phyloP scores from a whole-genome alignment of 2,888 invertebrate species.

The Patella ulyssiponensis region DNA sequence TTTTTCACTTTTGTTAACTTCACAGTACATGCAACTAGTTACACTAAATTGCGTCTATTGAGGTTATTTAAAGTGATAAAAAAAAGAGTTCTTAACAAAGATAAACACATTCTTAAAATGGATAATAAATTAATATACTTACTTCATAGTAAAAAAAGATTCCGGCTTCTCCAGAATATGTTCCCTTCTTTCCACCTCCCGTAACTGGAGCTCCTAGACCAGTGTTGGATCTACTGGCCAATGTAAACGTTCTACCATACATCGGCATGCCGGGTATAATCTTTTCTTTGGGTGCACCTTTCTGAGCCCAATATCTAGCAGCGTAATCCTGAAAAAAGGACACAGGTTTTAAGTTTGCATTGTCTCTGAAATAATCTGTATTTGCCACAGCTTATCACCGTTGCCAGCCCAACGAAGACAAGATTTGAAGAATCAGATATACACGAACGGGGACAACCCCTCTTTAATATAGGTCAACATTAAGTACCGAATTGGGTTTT shows the following conservation, averaged over 20 bases:
- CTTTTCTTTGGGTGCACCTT: conserved; percentile 90
- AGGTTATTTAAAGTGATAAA: neutral
- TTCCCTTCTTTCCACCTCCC: conserved; percentile 38
- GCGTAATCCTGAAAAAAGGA: conserved; percentile 44
- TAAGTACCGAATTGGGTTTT: no score
- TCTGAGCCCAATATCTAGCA: conserved; percentile 67
- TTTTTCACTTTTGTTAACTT: no score
- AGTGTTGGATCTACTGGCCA: conserved; percentile 76
- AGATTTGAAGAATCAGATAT: no score
- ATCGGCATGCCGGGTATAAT: conserved; percentile 96
- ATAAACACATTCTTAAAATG: no score
- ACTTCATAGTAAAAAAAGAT: conserved; percentile 57
- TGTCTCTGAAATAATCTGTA: no score
- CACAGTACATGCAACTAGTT: neutral
- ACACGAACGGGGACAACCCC: no score
- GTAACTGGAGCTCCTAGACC: conserved; percentile 43
- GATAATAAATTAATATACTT: neutral
- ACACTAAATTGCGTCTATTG: conserved; percentile 1
- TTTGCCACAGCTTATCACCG: no score
- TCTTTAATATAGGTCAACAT: no score
- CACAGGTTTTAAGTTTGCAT: no score
- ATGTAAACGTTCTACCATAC: conserved; percentile 90
- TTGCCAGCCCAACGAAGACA: no score
- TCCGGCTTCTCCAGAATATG: conserved; percentile 43
- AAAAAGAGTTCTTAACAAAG: no score